Conservation (phyloP, 2,888 invertebrate genomes). For the Lochmaea capreae region DNA sequence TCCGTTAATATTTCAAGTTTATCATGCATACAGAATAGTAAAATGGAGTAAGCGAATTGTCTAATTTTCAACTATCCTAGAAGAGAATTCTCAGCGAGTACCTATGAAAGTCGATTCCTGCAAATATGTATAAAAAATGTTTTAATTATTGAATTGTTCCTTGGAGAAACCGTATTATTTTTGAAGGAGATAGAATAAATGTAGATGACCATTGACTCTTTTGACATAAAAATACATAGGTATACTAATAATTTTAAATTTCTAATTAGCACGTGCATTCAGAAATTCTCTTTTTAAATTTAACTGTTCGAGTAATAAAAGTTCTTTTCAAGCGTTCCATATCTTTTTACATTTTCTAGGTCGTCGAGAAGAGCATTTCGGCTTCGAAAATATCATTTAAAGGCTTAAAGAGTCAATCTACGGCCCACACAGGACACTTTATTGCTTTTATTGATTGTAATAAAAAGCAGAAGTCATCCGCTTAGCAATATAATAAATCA, state of each 20-base stretch:
- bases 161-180: too few relatives aligned
- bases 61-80: too few relatives aligned
- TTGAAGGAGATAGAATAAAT: too few relatives aligned
- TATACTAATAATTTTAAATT: neutral
- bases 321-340: constrained; percentile 39
- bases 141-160: too few relatives aligned
- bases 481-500: constrained; percentile 1
- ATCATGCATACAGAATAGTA: too few relatives aligned
- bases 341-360: neutral
- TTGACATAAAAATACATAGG: neutral
- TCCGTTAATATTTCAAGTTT: too few relatives aligned
- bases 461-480: constrained; percentile 8
- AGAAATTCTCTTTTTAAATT: neutral
- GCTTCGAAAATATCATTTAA: constrained; percentile 1
- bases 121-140: too few relatives aligned
- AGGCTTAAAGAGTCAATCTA: constrained; percentile 5
- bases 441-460: constrained; percentile 10
- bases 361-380: neutral
- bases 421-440: constrained; percentile 3
- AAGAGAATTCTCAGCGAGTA: too few relatives aligned
- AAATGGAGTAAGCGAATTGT: too few relatives aligned
- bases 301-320: neutral
- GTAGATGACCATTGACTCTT: too few relatives aligned
- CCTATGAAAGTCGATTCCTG: too few relatives aligned
- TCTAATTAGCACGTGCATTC: neutral